Evolutionary conservation across 2,113 vertebrate species (phyloP), one percentile per base, ranked within the genome.

Genomic region (Ammospiza nelsoni): DNA sequence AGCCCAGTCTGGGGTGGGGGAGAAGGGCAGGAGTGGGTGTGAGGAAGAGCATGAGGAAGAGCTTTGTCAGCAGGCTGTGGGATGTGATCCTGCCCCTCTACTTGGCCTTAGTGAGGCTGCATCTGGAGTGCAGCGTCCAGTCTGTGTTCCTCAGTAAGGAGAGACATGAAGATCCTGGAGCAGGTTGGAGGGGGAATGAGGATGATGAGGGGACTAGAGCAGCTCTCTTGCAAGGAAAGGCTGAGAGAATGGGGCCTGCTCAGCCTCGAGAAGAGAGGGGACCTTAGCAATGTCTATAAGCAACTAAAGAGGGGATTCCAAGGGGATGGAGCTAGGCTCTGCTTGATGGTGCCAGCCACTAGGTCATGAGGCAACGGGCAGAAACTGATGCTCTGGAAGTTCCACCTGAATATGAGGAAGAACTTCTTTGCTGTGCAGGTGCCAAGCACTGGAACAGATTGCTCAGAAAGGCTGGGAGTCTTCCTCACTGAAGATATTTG

Each of bases 1-100:
- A 63, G 31, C 18, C 35, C 0, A 0, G 5, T 54, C 25, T 43
- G 43, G 15, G 25, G 31, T 1, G 4, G 35, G 9, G 12, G 29
- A 62, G 46, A 46, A 83, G 6, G 29, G 29, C 1, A 5, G 15
- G 21, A 76, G 14, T 12, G 15, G 46, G 29, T 8, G 4, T 69
- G 33, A 69, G 18, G 46, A 68, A 59, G 9, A 51, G 20, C 16
- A 35, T 22, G 31, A 52, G 29, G 46, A 69, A 83, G 48, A 63
- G 12, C 31, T 43, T 22, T 69, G 49, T 62, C 25, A 63, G 29
- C 48, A 62, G 21, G 48, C 18, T 0, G 1, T 27, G 55, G 24
- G 12, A 48, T 3, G 5, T 23, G 48, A 49, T 55, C 15, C 48
- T 69, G n/a, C 12, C 25, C 14, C 41, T 83, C 29, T 41, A 18